Evolutionary conservation across 1,140 invertebrate species (phyloP), one percentile per base, ranked within the genome.

Genomic region (Pseudomyrmex concolor): DNA sequence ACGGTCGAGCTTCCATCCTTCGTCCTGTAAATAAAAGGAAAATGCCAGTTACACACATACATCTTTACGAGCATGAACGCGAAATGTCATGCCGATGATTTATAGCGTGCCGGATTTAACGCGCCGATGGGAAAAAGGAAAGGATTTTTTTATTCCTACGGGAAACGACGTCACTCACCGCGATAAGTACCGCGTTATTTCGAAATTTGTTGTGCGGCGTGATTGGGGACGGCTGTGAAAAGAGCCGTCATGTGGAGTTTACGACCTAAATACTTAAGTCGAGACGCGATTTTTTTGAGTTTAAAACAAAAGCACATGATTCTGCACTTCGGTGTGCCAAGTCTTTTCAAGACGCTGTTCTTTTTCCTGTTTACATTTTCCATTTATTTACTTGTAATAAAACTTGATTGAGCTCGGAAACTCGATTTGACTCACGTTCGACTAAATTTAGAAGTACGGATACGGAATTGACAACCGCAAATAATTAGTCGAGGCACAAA

Each of bases 1-100:
- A 84, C 98, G 96, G 94, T 99, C 99, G 85, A 99, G 94, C 94
- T 99, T 99, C 98, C 97, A 98, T 89, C 97, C 97, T 93, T 98
- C 97, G 93, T 97, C 97, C 97, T 98, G 93, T 94, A 94, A 84
- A 84, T 60, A 64, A 83, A 12, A 88, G 22, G 19, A 54, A 22
- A 68, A 25, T 19, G 10, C 19, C 45, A 17, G 43, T 88, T 84
- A 84, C 34, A 51, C 2, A 13, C 50, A 51, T 34, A 62, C 25
- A 17, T 51, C 34, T 45, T 50, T 43, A 13, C 25, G 19, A 15
- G 22, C 9, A 54, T n/a, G 54, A 15, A 2, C 13, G 19, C 50
- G 17, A 73, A 50, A 19, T 55, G 34, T 66, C 12, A 54, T 43
- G 50, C 19, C 22, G 13, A 0, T 72, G 45, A 77, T 55, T 68